Evolutionary conservation across 2,888 invertebrate species (phyloP).

Genomic region (Philereme vetulata): DNA sequence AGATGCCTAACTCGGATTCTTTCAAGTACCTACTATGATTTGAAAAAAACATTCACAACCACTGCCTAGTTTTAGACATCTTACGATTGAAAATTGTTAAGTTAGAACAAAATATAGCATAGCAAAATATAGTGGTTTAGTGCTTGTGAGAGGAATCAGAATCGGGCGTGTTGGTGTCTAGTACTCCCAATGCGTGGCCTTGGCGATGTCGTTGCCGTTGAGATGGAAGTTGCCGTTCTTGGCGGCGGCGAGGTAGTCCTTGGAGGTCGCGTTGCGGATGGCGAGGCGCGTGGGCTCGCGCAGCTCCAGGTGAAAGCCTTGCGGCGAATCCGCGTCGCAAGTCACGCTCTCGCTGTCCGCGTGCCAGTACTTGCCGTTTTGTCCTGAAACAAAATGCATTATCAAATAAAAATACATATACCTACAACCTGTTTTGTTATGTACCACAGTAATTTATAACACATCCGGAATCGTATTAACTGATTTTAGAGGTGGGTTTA

Average conservation of each 20-base stretch:
- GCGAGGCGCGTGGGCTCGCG: constrained; percentile 96
- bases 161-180: constrained; percentile 69
- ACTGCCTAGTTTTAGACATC: too few relatives aligned
- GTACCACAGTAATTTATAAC: too few relatives aligned
- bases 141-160: background rate
- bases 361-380: constrained; percentile 97
- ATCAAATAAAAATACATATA: too few relatives aligned
- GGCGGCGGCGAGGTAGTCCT: constrained; percentile 92
- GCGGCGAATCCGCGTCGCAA: constrained; percentile 92
- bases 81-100: too few relatives aligned
- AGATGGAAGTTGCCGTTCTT: constrained; percentile 96
- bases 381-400: constrained; percentile 82
- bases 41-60: too few relatives aligned
- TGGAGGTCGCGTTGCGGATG: constrained; percentile 90
- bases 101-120: too few relatives aligned
- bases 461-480: too few relatives aligned
- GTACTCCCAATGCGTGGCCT: constrained; percentile 97
- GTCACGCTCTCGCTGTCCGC: constrained; percentile 93
- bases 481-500: too few relatives aligned
- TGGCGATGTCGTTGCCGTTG: constrained; percentile 89
- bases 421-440: too few relatives aligned
- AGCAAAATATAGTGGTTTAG: too few relatives aligned
- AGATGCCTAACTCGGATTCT: too few relatives aligned
- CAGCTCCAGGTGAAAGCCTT: constrained; percentile 95
- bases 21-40: too few relatives aligned